Percentiles rank a stretch among this genome's conserved stretches.
phyloP scores from a whole-genome alignment of 2,113 vertebrate genomes.

The Bubalus kerabau region DNA sequence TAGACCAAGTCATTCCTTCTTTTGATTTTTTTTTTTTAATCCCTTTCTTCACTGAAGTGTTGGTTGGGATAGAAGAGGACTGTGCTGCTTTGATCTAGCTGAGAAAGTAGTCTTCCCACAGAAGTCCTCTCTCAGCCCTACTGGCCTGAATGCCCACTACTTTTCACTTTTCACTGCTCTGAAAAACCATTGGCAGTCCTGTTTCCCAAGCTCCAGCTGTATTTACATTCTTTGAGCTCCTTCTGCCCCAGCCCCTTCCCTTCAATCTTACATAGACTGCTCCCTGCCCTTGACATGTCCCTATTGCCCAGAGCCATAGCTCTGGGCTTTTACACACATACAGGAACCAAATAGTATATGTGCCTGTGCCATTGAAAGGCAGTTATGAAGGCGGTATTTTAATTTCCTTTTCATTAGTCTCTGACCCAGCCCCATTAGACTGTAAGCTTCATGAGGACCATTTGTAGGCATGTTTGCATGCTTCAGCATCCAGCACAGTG shows the following conservation, averaged over 20 bases:
- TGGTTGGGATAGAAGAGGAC: neutral
- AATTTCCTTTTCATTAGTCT: constrained; percentile 23
- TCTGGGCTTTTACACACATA: neutral
- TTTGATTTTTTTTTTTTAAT: neutral
- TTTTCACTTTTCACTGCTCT: neutral
- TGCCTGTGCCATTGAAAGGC: neutral
- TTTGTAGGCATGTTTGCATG: neutral
- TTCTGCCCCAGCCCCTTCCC: neutral
- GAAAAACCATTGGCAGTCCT: neutral
- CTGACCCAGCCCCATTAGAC: neutral
- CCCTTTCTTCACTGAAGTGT: neutral
- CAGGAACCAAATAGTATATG: neutral
- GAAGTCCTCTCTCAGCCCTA: neutral
- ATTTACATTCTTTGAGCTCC: constrained; percentile 5
- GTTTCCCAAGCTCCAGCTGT: neutral
- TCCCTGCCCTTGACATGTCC: neutral
- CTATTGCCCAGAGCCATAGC: neutral
- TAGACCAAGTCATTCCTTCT: neutral
- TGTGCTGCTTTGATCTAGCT: neutral
- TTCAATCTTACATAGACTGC: neutral
- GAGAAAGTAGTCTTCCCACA: neutral
- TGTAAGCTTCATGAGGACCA: neutral
- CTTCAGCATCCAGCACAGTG: neutral
- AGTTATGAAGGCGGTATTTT: neutral
- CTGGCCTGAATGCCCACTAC: neutral